A percentile compares a stretch with the other conserved stretches of the same genome.
Conservation (phyloP, 2,113 vertebrate species). For the Corythoichthys haematopterus region DNA sequence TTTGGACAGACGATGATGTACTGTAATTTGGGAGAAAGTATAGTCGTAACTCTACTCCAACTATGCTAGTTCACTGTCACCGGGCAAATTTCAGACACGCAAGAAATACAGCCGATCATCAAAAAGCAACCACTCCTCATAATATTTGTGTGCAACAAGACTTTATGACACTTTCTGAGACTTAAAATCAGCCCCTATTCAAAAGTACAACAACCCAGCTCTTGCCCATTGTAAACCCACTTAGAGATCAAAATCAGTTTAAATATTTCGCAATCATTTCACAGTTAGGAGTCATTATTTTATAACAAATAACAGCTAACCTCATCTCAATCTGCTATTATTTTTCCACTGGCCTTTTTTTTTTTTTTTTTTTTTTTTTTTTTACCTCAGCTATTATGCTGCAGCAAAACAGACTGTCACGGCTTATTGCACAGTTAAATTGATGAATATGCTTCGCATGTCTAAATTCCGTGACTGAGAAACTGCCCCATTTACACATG, state of each 20-base stretch:
- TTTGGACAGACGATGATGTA: too few species aligned
- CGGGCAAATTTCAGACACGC: neutral
- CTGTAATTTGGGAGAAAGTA: too few species aligned
- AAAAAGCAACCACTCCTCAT: neutral
- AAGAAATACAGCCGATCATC: too few species aligned
- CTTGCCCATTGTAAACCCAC: too few species aligned
- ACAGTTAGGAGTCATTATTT: too few species aligned
- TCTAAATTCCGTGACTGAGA: slow-evolving; percentile 10
- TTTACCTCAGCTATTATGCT: slow-evolving; percentile 25
- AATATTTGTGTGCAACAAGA: neutral
- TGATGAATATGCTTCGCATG: slow-evolving; percentile 27
- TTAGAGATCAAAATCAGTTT: too few species aligned
- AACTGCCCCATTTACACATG: slow-evolving; percentile 21
- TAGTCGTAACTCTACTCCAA: too few species aligned
- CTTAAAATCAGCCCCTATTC: too few species aligned
- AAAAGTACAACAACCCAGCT: too few species aligned
- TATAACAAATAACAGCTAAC: neutral
- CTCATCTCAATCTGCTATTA: slow-evolving; percentile 5
- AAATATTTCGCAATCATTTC: too few species aligned
- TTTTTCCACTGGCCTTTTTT: slow-evolving; percentile 5
- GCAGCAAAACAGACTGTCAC: slow-evolving; percentile 21
- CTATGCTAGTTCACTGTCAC: too few species aligned
- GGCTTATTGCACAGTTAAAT: slow-evolving; percentile 35
- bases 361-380: slow-evolving; percentile 13
- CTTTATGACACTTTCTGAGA: too few species aligned